Evolutionary conservation across 1,140 invertebrate genomes (phyloP).

Genomic region (Polypedilum pembai): DNA sequence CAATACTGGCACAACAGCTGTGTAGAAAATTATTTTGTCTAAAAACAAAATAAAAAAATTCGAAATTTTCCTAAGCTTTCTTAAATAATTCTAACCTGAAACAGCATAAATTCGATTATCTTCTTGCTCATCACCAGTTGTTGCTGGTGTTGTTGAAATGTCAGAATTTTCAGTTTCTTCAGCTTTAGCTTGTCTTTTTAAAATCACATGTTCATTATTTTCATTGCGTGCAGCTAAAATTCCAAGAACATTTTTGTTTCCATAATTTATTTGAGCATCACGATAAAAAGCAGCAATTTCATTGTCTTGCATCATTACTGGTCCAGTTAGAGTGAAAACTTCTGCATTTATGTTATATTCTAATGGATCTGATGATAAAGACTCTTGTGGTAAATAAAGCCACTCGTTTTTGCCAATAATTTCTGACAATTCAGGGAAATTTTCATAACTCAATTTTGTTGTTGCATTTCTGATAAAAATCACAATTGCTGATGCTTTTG

Average conservation of each 20-base stretch:
- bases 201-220: conserved; percentile 37
- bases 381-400: conserved; percentile 47
- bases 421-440: conserved; percentile 39
- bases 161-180: conserved; percentile 32
- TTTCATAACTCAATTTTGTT: conserved; percentile 36
- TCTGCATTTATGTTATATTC: conserved; percentile 45
- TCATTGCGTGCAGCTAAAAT: conserved; percentile 46
- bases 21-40: conserved; percentile 37
- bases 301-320: conserved; percentile 48
- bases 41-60: conserved; percentile 28
- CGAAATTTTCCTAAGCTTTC: neutral
- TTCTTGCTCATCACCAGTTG: conserved; percentile 34
- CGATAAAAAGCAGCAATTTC: conserved; percentile 50
- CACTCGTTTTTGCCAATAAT: conserved; percentile 43
- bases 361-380: conserved; percentile 47
- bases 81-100: conserved; percentile 31
- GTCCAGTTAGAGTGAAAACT: conserved; percentile 48
- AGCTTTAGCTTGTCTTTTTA: conserved; percentile 35
- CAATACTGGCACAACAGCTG: conserved; percentile 38
- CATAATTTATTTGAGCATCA: conserved; percentile 48
- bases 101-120: conserved; percentile 38
- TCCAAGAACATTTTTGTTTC: conserved; percentile 47
- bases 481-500: conserved; percentile 39
- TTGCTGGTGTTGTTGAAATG: conserved; percentile 32
- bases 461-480: conserved; percentile 40